Conservation (phyloP, 2,113 vertebrate genomes). For the Takifugu flavidus region DNA sequence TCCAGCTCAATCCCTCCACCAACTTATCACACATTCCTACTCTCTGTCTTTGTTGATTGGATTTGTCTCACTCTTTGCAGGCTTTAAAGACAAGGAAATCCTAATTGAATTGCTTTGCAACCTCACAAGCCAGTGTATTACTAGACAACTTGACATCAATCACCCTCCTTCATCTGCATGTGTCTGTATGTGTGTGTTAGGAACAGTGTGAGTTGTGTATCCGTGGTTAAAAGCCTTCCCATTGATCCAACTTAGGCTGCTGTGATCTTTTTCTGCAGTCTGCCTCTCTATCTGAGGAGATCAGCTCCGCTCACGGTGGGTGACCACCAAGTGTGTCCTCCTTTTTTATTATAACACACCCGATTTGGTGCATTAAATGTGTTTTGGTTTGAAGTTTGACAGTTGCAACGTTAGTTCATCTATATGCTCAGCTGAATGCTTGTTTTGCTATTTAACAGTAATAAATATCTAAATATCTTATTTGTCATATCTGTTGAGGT, state of each 20-base stretch:
- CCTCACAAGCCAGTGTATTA: conserved; percentile 73
- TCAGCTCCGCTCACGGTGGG: conserved; percentile 39
- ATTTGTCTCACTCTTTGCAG: conserved; percentile 73
- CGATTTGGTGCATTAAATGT: too few relatives aligned
- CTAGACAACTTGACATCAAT: conserved; percentile 76
- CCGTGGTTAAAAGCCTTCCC: conserved; percentile 74
- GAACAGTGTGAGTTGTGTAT: conserved; percentile 24
- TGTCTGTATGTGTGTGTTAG: conserved; percentile 14
- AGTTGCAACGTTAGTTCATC: too few relatives aligned
- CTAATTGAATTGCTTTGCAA: conserved; percentile 80
- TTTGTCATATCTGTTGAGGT: too few relatives aligned
- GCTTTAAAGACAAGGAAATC: conserved; percentile 74
- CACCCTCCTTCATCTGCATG: conserved; percentile 41
- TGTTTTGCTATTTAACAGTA: too few relatives aligned
- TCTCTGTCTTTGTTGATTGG: conserved; percentile 62
- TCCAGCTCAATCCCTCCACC: conserved; percentile 33
- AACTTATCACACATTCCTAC: conserved; percentile 25
- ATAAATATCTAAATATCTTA: too few relatives aligned
- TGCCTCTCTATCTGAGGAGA: conserved; percentile 31
- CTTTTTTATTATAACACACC: too few relatives aligned
- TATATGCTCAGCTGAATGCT: too few relatives aligned
- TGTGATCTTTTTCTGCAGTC: conserved; percentile 52
- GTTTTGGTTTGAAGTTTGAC: too few relatives aligned
- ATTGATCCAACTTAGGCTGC: conserved; percentile 67
- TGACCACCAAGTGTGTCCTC: conserved; percentile 8